Evolutionary conservation across 2,888 invertebrate species (phyloP), one percentile per base, ranked within the genome.

Genomic region (Tortricodes alternella): DNA sequence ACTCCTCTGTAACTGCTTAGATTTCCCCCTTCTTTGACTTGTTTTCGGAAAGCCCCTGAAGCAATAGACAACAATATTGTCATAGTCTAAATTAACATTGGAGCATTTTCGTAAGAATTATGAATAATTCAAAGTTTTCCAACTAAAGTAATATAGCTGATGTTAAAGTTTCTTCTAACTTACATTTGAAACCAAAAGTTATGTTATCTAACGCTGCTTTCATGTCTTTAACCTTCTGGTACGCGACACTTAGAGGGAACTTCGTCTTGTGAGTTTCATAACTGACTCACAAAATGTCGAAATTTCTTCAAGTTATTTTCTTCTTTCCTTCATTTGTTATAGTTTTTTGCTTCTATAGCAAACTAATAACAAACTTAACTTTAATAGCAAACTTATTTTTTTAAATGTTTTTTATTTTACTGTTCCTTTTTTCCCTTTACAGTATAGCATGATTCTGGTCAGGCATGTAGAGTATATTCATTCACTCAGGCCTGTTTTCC

Each of bases 61-160:
- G 43, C 41, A 24, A 27, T 48, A 41, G 8, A 34, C 48, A 34
- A 16, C 18, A 39, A 27, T 24, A 39, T 41, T 38, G 23, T 46
- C 43, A 55, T 55, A 55, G 55, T 49, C 27, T 11, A 43, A 35
- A 55, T 49, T 55, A 49, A 55, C 39, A 34, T 43, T 21, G 35
- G 9, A 49, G 37, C 21, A 13, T 43, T 53, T 53, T 53, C 46
- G 34, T 35, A 27, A 43, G 13, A 49, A 55, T 55, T 49, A 55
- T 55, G 55, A 55, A 49, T 55, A 49, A 55, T 55, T 55, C 55
- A 55, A 55, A 49, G 43, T 55, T 49, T 16, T 24, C 43, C 41
- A 43, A 55, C 48, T 43, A 37, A 55, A 49, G 49, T 49, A 49
- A 37, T 55, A 43, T 38, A 48, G 41, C 35, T 49, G 53, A 34